Conservation (phyloP, 2,888 invertebrate species). For the Omphaloscelis lunosa region DNA sequence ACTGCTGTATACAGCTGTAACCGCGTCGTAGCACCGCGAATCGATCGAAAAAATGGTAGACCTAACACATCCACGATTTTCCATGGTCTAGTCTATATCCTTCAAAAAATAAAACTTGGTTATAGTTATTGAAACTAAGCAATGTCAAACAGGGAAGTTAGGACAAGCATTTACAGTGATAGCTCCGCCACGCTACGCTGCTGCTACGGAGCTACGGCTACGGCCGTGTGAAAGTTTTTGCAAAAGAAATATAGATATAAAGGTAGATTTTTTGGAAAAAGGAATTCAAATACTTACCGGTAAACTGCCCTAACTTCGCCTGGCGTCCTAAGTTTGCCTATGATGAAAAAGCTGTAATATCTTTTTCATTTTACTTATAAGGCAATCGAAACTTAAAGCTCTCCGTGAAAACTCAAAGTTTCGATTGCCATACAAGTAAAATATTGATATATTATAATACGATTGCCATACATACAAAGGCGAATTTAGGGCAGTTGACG, state of each 20-base stretch:
- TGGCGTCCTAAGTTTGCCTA: too few species aligned
- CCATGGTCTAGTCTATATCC: not conserved
- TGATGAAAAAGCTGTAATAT: too few species aligned
- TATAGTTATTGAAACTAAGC: not conserved
- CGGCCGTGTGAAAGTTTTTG: not conserved
- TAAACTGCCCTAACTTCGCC: too few species aligned
- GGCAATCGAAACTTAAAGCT: too few species aligned
- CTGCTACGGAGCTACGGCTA: constrained; percentile 4
- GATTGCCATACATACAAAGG: too few species aligned
- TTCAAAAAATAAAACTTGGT: not conserved
- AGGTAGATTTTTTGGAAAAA: not conserved
- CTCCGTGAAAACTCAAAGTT: too few species aligned
- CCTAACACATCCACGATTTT: not conserved
- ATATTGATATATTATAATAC: too few species aligned
- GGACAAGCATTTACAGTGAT: not conserved
- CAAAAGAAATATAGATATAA: not conserved
- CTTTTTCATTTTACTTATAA: too few species aligned
- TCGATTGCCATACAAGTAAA: too few species aligned
- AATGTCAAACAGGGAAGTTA: not conserved
- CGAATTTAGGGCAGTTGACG: too few species aligned
- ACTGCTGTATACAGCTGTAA: not conserved
- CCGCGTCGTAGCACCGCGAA: not conserved
- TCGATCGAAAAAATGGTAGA: not conserved
- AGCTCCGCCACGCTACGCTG: not conserved
- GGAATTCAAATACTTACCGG: too few species aligned